phyloP scores from a whole-genome alignment of 2,113 vertebrate species.

The Felis chaus region DNA sequence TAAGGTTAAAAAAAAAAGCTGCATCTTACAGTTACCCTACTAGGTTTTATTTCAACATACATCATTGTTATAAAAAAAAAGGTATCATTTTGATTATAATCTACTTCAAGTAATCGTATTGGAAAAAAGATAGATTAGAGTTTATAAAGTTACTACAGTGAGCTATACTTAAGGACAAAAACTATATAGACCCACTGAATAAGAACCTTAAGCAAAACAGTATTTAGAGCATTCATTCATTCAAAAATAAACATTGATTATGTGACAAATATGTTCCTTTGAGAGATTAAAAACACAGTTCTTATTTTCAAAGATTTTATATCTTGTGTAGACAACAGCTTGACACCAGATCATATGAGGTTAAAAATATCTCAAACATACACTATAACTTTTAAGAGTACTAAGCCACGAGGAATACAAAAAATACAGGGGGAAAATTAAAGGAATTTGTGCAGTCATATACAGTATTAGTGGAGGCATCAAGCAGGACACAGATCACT shows the following conservation, averaged over 20 bases:
- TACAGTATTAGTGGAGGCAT: not conserved
- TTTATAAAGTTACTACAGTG: slow-evolving; percentile 22
- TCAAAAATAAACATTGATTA: slow-evolving; percentile 63
- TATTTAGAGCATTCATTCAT: slow-evolving; percentile 56
- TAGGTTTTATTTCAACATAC: slow-evolving; percentile 40
- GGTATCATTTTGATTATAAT: slow-evolving; percentile 32
- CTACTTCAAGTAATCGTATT: slow-evolving; percentile 24
- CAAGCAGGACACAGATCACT: not conserved
- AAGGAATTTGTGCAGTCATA: not conserved
- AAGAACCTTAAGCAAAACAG: not conserved
- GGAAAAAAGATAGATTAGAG: slow-evolving; percentile 41
- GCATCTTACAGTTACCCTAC: not conserved
- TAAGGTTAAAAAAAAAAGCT: not conserved
- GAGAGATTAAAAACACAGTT: not conserved
- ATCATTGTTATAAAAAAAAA: not conserved
- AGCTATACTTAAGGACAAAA: slow-evolving; percentile 4
- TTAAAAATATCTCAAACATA: not conserved
- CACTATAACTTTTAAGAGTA: not conserved
- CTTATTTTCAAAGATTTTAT: slow-evolving; percentile 56
- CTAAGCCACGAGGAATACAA: not conserved
- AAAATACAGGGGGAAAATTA: not conserved
- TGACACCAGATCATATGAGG: not conserved
- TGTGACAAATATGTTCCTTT: slow-evolving; percentile 54
- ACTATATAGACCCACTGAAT: not conserved
- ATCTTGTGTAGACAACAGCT: not conserved